These are phyloP conservation scores for Junonia oenone DNA, from an alignment of 2,888 invertebrate species.

Conservation along the genomic window DNA sequence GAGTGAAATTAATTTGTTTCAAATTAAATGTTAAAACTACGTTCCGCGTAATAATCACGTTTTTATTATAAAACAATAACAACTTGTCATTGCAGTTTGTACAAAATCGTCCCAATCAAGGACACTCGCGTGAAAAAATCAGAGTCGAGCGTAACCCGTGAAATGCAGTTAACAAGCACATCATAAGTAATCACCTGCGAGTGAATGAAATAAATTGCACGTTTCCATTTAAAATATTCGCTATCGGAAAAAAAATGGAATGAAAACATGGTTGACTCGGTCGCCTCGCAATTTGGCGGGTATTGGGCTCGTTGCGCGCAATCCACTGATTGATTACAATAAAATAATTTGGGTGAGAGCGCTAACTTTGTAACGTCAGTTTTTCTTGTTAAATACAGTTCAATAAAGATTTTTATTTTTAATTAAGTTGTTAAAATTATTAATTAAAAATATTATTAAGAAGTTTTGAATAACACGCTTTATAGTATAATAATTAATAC, in stretches of 20 bases:
- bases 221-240: conserved; percentile 62
- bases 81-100: conserved; percentile 15
- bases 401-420: not conserved
- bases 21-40: not conserved
- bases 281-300: conserved; percentile 58
- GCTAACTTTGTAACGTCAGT: conserved; percentile 38
- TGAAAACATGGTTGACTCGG: conserved; percentile 51
- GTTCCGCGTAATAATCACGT: not conserved
- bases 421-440: too few species aligned
- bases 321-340: conserved; percentile 56
- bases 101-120: conserved; percentile 26
- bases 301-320: conserved; percentile 40
- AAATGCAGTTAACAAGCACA: conserved; percentile 65
- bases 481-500: too few species aligned
- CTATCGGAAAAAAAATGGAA: conserved; percentile 57
- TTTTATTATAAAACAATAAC: not conserved
- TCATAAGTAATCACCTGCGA: conserved; percentile 65
- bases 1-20: too few species aligned
- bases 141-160: conserved; percentile 33
- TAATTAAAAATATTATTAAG: too few species aligned
- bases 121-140: conserved; percentile 24
- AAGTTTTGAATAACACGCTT: too few species aligned
- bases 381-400: conserved; percentile 21
- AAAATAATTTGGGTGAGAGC: conserved; percentile 55
- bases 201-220: conserved; percentile 68